Percentiles rank a stretch among this genome's conserved stretches.
phyloP scores from a whole-genome alignment of 2,113 vertebrate genomes.

The Erinaceus europaeus region DNA sequence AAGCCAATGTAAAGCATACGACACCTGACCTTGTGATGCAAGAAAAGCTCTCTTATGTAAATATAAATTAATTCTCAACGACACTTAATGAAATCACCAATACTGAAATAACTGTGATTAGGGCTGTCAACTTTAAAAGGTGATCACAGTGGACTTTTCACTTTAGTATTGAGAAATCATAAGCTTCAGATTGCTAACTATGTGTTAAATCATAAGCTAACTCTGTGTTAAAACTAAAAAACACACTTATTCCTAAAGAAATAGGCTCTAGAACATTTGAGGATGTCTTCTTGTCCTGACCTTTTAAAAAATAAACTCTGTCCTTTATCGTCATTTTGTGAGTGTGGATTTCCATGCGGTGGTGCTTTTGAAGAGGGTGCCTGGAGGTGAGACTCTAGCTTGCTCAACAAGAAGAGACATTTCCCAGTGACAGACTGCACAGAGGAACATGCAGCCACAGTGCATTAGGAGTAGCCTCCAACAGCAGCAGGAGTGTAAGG shows the following conservation, averaged over 20 bases:
- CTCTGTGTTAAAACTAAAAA: conserved; percentile 59
- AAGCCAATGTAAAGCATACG: too few relatives aligned
- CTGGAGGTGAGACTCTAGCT: conserved; percentile 57
- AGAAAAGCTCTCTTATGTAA: conserved; percentile 63
- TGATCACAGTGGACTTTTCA: conserved; percentile 58
- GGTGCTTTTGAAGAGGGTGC: conserved; percentile 66
- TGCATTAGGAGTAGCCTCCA: conserved; percentile 60
- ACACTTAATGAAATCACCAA: conserved; percentile 55
- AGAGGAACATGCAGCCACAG: conserved; percentile 59
- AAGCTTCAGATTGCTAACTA: conserved; percentile 61
- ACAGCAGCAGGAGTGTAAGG: conserved; percentile 32
- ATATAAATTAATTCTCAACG: conserved; percentile 72
- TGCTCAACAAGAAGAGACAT: conserved; percentile 54
- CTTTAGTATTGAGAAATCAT: conserved; percentile 59
- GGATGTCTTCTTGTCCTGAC: conserved; percentile 50
- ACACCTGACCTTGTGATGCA: conserved; percentile 58
- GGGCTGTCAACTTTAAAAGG: conserved; percentile 64
- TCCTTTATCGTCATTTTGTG: conserved; percentile 64
- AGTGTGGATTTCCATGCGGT: conserved; percentile 75
- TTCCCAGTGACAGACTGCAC: conserved; percentile 63
- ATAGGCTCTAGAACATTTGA: conserved; percentile 45
- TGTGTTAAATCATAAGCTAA: neutral
- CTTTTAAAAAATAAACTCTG: conserved; percentile 62
- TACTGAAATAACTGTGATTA: conserved; percentile 49
- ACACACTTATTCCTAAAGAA: conserved; percentile 63